These are phyloP conservation scores for Dipodomys stephensi DNA, from an alignment of 2,113 vertebrate species.

Conservation along the genomic window DNA sequence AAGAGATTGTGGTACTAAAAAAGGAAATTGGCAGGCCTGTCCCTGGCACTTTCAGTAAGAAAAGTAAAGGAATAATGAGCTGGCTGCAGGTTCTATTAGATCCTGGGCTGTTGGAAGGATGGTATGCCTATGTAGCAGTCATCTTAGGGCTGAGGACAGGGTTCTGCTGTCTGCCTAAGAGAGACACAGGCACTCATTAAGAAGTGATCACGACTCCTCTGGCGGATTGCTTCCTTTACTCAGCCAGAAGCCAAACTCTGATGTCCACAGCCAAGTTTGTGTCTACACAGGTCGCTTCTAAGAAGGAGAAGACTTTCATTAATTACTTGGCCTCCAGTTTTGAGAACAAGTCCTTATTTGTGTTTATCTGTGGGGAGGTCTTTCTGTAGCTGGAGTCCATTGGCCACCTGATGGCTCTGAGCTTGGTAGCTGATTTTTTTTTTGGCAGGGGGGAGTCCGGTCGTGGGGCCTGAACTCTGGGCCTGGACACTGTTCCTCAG, in stretches of 20 bases:
- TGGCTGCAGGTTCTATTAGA: slow-evolving; percentile 54
- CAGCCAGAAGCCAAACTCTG: neutral
- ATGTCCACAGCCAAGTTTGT: slow-evolving; percentile 2
- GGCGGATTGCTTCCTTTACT: neutral
- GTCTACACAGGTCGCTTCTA: slow-evolving; percentile 11
- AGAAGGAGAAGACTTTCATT: slow-evolving; percentile 23
- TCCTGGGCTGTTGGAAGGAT: slow-evolving; percentile 30
- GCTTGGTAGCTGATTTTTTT: neutral
- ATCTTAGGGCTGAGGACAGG: slow-evolving; percentile 34
- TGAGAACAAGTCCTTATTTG: slow-evolving; percentile 7
- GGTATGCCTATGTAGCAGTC: neutral
- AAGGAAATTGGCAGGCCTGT: slow-evolving; percentile 60
- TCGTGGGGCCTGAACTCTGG: no score
- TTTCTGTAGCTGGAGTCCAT: neutral
- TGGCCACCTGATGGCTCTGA: neutral
- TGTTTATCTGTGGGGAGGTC: neutral
- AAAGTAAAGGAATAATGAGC: slow-evolving; percentile 47
- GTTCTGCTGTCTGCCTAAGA: neutral
- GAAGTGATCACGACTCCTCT: neutral
- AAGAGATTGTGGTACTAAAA: slow-evolving; percentile 64
- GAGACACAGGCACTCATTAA: slow-evolving; percentile 43
- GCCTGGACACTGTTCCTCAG: no score
- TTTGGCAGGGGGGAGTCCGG: no score
- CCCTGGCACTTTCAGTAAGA: slow-evolving; percentile 54
- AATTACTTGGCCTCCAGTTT: slow-evolving; percentile 33